Base-by-base conservation (phyloP, 2,888 invertebrate genomes). In the Hoplodrina blanda region DNA sequence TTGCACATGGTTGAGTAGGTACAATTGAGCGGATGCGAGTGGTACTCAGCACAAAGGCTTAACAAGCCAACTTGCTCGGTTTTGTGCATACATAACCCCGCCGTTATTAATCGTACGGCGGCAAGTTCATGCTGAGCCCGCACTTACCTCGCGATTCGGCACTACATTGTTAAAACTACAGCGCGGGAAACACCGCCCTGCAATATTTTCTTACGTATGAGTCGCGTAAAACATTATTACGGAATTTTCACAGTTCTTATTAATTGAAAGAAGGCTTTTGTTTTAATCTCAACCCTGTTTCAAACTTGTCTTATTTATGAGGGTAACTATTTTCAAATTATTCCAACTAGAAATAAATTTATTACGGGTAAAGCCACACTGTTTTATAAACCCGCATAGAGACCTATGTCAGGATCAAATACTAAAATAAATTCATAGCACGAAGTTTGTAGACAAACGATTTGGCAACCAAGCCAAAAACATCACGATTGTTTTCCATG, bases 31-130 rank as follows among this genome's bases (percentile, higher is more conserved):
- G 77, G 83, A 77, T 83, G 76, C 86, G 53, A 79, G 53, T 69
- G 55, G 80, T 71, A 81, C 71, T 74, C 87, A 90, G 89, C 89
- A 90, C 86, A 91, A 91, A 89, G 87, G 90, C 88, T 89, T 91
- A 91, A 92, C 90, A 91, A 91, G 90, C 89, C 89, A 92, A 91
- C 89, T 91, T 91, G 89, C 88, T 87, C 88, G 88, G 89, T 89
- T 90, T 87, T 87, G 87, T 87, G 87, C 87, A 88, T 87, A 88
- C 89, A 91, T 82, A 89, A 86, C 83, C 83, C 71, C 78, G 80
- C 85, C 85, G 89, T 91, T 93, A 93, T 92, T 93, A 91, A 93
- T 92, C 85, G 88, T 83, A 84, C 87, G 88, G 89, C 88, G 88
- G 90, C 90, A 87, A 90, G 89, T 78, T 84, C 71, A 77, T 78